Conservation (phyloP, 2,888 invertebrate species). For the Tetragonisca angustula region DNA sequence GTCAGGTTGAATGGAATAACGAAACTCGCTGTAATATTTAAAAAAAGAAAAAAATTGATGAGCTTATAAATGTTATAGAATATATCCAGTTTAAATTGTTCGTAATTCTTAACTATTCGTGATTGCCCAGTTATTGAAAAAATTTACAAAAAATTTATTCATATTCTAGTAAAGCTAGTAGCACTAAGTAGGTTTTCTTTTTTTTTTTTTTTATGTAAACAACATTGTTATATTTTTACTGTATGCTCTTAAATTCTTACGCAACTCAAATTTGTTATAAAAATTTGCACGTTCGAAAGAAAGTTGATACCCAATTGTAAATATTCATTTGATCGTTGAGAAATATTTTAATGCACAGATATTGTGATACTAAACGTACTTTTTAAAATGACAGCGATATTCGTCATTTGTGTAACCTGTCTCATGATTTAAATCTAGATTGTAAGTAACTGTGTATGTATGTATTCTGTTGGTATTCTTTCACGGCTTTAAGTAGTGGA, state of each 20-base stretch:
- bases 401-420: conserved; percentile 27
- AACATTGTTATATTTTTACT: neutral
- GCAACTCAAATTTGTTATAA: neutral
- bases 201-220: neutral
- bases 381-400: neutral
- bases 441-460: conserved; percentile 16
- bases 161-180: neutral
- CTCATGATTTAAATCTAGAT: conserved; percentile 20
- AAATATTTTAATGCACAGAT: neutral
- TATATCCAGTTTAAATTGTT: no score
- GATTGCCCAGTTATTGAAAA: no score
- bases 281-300: neutral
- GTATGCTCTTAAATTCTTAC: neutral
- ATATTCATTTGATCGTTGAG: neutral
- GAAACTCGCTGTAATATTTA: neutral
- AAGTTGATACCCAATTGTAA: neutral
- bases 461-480: conserved; percentile 51
- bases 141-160: neutral
- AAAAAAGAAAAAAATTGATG: neutral
- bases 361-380: neutral
- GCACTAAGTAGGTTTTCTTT: neutral
- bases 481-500: conserved; percentile 56
- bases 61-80: neutral
- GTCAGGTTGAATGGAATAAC: conserved; percentile 29
- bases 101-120: no score